Evolutionary conservation across 2,888 invertebrate genomes (phyloP).

Genomic region (Hypsopygia costalis): DNA sequence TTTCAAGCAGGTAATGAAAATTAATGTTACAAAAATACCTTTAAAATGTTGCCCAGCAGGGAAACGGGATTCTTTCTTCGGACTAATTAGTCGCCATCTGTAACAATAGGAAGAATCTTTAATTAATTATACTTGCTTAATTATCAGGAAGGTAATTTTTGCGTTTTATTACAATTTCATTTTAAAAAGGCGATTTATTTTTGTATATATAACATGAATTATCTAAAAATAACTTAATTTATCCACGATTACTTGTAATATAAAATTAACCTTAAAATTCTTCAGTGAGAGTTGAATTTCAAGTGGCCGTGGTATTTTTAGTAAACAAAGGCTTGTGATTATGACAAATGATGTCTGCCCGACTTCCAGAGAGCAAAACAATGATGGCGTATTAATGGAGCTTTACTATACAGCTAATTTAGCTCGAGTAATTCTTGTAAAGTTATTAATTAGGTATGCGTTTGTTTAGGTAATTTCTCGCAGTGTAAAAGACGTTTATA

Average conservation of each 20-base stretch:
- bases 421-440: neutral
- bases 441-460: too few species aligned
- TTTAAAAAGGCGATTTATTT: too few species aligned
- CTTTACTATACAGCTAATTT: slow-evolving; percentile 3
- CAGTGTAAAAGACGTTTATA: too few species aligned
- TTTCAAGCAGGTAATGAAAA: too few species aligned
- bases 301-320: neutral
- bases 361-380: slow-evolving; percentile 11
- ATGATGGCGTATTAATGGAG: slow-evolving; percentile 18
- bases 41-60: neutral
- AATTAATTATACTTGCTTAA: slow-evolving; percentile 1
- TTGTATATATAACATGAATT: too few species aligned
- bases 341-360: slow-evolving; percentile 24
- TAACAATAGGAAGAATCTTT: slow-evolving; percentile 13
- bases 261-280: neutral
- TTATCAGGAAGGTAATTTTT: too few species aligned
- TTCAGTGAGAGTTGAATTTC: neutral
- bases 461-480: too few species aligned
- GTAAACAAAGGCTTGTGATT: slow-evolving; percentile 19
- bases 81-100: slow-evolving; percentile 19
- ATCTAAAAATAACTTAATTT: too few species aligned
- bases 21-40: neutral
- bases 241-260: neutral
- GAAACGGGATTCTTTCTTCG: neutral
- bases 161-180: too few species aligned